Base-by-base conservation (phyloP, 2,113 vertebrate species). In the Smithornis capensis region DNA sequence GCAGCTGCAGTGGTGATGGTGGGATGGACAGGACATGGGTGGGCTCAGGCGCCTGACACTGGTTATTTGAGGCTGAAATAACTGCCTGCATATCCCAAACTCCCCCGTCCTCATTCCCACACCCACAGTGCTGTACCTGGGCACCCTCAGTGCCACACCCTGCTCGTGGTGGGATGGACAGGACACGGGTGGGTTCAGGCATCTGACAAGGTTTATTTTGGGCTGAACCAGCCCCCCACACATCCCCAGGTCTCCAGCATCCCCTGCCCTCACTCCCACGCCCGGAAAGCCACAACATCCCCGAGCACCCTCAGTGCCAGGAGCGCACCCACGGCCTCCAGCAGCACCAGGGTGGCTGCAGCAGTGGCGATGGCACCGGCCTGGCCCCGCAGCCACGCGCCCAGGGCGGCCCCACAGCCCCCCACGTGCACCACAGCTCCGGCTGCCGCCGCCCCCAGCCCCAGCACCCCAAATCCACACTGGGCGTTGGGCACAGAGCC, bases 401-500 rank as follows among this genome's bases (percentile, higher is more conserved):
- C 84, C 19, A 99, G 97, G 21, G 90, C 97, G 0, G 97, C 97
- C 33, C 98, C 65, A 1, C 99, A 99, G 19, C 99, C 99, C 11
- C 97, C 98, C 25, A 98, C 59, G 88, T 98, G 97, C 90, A 99
- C 97, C 6, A 97, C n/a, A 2, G 91, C 96, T 69, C 97, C 94
- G 3, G 98, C 98, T 0, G 74, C 96, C 5, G 88, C 94, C 56
- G 98, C 97, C 3, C 98, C 98, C 89, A 99, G 96, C 52, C 18
- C 22, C 96, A 98, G 98, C n/a, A 88, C 97, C 56, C 98, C 96
- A 0, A 98, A 95, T 0, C 98, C 99, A 1, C 99, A 99, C 96
- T 98, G 99, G 12, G 97, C 95, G 53, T 99, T 98, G 97, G 97
- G 70, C 28, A 98, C 96, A 0, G 98, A 98, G 53, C 99, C 98